A percentile compares a stretch with the other conserved stretches of the same genome.
These are phyloP conservation scores for Calameuta filiformis DNA, from an alignment of 2,888 invertebrate genomes.

Conservation along the genomic window DNA sequence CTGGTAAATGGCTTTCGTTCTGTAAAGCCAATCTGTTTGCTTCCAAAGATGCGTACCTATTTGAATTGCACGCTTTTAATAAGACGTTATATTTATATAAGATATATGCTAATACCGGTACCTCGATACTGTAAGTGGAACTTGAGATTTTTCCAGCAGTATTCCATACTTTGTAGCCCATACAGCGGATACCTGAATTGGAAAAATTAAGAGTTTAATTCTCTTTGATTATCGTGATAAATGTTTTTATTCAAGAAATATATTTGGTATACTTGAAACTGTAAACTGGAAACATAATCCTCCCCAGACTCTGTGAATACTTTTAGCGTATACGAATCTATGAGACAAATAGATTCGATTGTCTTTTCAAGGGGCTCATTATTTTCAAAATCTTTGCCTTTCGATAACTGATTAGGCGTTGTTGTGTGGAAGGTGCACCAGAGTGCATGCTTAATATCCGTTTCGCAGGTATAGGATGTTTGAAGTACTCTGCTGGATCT, in stretches of 20 bases:
- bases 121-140: conserved; percentile 40
- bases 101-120: conserved; percentile 16
- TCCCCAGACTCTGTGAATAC: conserved; percentile 85
- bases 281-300: conserved; percentile 84
- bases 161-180: conserved; percentile 91
- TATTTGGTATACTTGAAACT: conserved; percentile 69
- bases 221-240: conserved; percentile 2
- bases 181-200: conserved; percentile 79
- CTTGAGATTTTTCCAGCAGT: conserved; percentile 77
- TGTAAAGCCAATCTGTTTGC: conserved; percentile 47
- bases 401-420: conserved; percentile 67
- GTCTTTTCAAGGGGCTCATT: conserved; percentile 69
- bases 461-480: conserved; percentile 81
- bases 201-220: background rate
- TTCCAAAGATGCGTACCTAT: conserved; percentile 51
- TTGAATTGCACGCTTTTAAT: background rate
- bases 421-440: conserved; percentile 74
- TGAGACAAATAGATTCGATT: conserved; percentile 77
- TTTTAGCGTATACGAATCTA: conserved; percentile 81
- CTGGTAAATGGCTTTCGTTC: conserved; percentile 70
- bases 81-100: background rate
- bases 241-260: conserved; percentile 9
- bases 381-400: conserved; percentile 67
- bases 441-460: conserved; percentile 83
- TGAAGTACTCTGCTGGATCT: conserved; percentile 50